Base-by-base conservation (phyloP, 2,113 vertebrate genomes). In the Nerophis ophidion region DNA sequence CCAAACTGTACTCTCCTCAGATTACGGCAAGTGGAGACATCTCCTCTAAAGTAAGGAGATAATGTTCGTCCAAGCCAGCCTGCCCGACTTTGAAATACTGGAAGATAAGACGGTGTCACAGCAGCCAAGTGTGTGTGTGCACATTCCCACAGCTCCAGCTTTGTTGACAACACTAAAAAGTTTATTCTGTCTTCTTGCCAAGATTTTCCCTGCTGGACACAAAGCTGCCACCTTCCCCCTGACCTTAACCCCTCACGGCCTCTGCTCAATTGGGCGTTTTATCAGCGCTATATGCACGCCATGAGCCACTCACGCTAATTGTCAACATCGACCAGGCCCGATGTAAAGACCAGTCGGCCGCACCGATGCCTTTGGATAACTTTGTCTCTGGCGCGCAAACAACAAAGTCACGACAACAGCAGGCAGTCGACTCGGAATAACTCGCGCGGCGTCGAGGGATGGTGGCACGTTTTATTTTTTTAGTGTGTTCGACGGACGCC, bases 211-310 rank as follows among this genome's bases (percentile, higher is more conserved):
- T 58, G 50, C 63, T 74, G 72, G 45, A 62, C 66, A 77, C 54
- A 60, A 68, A 75, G 19, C 4, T 0, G 11, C 33, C 11, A 65
- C 78, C 78, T 75, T 74, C 59, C 14, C 14, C 59, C 51, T 63
- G 71, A 74, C 80, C 79, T 80, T 60, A 64, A 63, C 66, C 36
- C 36, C 38, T 26, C 19, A 16, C 66, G 10, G 5, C 73, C 7
- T 51, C 56, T 61, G 60, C 63, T 66, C 68, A 38, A 51, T 63
- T 61, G 72, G 56, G 72, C 63, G 51, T 71, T 75, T 77, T 74
- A 78, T 76, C 81, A 64, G 71, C 12, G 17, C 5, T 50, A 26
- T 70, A 57, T 71, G 69, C 64, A 81, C 15, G 14, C 56, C 45
- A 63, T 9, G 8, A 72, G 70, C 45, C 68, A 62, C 68, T 73